Evolutionary conservation across 2,113 vertebrate genomes (phyloP), one percentile per base, ranked within the genome.

Genomic region (Silurus asotus): DNA sequence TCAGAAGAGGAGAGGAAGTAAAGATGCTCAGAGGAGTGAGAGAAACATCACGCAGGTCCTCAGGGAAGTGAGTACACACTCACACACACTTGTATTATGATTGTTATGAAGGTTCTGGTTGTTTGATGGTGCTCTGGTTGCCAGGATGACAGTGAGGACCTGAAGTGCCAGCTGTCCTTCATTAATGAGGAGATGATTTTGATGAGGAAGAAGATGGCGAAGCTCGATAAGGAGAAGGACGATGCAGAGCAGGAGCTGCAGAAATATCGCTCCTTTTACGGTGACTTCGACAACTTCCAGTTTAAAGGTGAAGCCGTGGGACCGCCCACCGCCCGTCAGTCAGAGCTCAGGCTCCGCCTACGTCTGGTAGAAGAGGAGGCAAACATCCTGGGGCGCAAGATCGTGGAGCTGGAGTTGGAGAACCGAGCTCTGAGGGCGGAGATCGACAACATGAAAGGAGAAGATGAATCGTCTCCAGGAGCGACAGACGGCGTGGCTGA

Each of bases 121-220:
- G 15, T 76, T 55, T 25, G 10, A 11, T 23, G 6, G 20, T 2
- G 87, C 82, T 88, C 88, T 88, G 85, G 88, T 89, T 23, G 88
- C 17, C 86, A 99, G 97, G 97, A 99, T 77, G 98, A 99, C 92
- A 97, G 93, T 3, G 97, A 99, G 89, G 98, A 99, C 90, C 92
- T 99, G 75, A 99, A 98, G 92, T 99, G 97, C 92, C 97, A 99
- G 92, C 89, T 99, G 76, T 95, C 97, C 87, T 99, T 99, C 86
- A 95, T 97, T 89, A 99, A 98, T 90, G 98, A 99, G 91, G 98
- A 99, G 90, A 96, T 97, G 0, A 95, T 95, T 56, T 91, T 99
- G 62, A 98, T 99, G 98, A 96, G 97, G 87, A 98, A 98, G 94
- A 98, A 99, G 93, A 96, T 97, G 86, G 98, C 97, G 74, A 98